Conservation (phyloP, 2,113 vertebrate genomes). For the Brienomyrus longianalis region DNA sequence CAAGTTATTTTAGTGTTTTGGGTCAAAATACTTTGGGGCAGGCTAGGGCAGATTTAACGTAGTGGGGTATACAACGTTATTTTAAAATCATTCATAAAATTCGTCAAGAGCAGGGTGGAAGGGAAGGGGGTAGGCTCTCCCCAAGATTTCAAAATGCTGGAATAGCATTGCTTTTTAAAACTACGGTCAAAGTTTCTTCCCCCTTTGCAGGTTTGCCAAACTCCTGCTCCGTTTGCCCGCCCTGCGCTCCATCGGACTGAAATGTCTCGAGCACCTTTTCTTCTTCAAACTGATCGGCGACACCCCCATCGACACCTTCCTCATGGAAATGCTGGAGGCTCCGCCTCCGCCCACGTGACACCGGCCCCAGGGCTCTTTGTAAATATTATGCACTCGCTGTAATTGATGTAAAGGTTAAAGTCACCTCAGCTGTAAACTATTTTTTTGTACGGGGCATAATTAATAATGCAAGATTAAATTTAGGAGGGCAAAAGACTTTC, state of each 20-base stretch:
- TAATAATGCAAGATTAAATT: slow-evolving; percentile 31
- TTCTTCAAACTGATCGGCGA: slow-evolving; percentile 94
- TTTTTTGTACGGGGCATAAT: slow-evolving; percentile 59
- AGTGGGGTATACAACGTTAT: not conserved
- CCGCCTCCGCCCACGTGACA: slow-evolving; percentile 89
- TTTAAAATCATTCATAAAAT: not conserved
- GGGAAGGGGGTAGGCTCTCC: not conserved
- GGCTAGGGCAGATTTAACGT: not conserved
- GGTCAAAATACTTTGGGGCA: not conserved
- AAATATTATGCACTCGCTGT: slow-evolving; percentile 49
- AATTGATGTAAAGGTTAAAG: slow-evolving; percentile 43
- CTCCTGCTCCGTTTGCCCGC: slow-evolving; percentile 84
- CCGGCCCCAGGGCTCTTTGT: slow-evolving; percentile 42
- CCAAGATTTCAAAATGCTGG: not conserved
- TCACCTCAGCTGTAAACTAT: slow-evolving; percentile 50
- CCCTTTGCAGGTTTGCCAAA: slow-evolving; percentile 77
- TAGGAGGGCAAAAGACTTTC: slow-evolving; percentile 28
- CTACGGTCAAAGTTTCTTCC: not conserved
- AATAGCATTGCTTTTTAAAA: not conserved
- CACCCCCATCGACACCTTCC: slow-evolving; percentile 86
- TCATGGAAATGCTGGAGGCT: slow-evolving; percentile 96
- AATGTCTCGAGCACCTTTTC: slow-evolving; percentile 93
- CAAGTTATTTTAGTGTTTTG: not conserved
- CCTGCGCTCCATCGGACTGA: slow-evolving; percentile 85
- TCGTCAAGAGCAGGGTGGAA: not conserved